These are phyloP conservation scores for Tanytarsus gracilentus DNA, from an alignment of 2,888 invertebrate genomes.

Conservation along the genomic window DNA sequence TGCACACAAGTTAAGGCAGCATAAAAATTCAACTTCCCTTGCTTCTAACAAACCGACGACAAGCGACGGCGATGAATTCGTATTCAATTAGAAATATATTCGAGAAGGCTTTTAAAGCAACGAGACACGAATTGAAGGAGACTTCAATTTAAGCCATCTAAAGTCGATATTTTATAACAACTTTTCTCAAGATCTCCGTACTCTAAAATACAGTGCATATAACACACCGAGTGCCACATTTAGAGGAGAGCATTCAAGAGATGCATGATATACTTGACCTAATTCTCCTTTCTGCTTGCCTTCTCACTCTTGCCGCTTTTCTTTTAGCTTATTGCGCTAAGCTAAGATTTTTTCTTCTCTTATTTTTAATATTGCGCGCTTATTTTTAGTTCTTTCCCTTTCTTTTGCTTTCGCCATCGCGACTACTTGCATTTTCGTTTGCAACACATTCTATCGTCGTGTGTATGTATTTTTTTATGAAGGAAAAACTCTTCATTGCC, in stretches of 20 bases:
- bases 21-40: too few relatives aligned
- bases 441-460: too few relatives aligned
- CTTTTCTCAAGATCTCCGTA: background rate
- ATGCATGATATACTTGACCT: constrained; percentile 29
- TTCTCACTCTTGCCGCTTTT: background rate
- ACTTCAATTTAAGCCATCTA: constrained; percentile 25
- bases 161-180: constrained; percentile 27
- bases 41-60: too few relatives aligned
- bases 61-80: too few relatives aligned
- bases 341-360: constrained; percentile 5
- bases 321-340: constrained; percentile 19
- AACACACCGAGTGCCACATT: constrained; percentile 2
- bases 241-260: constrained; percentile 26
- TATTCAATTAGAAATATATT: constrained; percentile 28
- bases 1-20: too few relatives aligned
- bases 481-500: too few relatives aligned
- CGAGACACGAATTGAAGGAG: constrained; percentile 26
- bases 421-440: too few relatives aligned
- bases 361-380: too few relatives aligned
- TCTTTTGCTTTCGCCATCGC: constrained; percentile 14
- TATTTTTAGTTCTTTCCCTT: background rate
- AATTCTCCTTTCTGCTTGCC: constrained; percentile 26
- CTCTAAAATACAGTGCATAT: background rate
- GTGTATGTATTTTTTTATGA: too few relatives aligned
- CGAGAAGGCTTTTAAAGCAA: constrained; percentile 28